Evolutionary conservation across 1,140 invertebrate genomes (phyloP), one percentile per base, ranked within the genome.

Genomic region (Drosophila baimaii): DNA sequence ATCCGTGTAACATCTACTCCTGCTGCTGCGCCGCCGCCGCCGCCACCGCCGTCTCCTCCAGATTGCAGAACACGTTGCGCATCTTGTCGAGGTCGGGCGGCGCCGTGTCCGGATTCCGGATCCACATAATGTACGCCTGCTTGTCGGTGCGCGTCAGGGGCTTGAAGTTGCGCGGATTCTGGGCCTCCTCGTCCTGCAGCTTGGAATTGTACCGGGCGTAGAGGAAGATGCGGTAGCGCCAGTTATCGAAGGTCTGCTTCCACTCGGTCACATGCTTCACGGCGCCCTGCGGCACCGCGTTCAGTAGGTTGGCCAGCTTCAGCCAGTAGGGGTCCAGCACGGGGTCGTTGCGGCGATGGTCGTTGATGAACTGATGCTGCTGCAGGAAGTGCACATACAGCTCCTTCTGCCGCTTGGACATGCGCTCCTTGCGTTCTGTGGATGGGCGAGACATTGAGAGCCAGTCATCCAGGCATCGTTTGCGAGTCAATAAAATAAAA

Each of bases 171-270:
- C 88, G 90, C 21, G 90, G 85, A 79, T 91, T 90, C 35, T 91
- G 81, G 13, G 82, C 90, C 47, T 90, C 90, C 15, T 91, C 86
- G 44, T 91, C 90, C 44, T 88, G 79, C 58, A 91, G 58, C 68
- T 91, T 91, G 44, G 90, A 91, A 61, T 91, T 91, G 72, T 90
- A 91, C 46, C 90, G 85, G 19, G 90, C 90, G 58, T 91, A 91
- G 13, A 91, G 72, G 41, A 91, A 91, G 57, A 91, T 84, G 19
- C 90, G 90, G 68, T 91, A 91, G 7, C 90, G 90, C 90, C 90
- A 91, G 63, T 91, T 91, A 61, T 91, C 90, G 19, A 91, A 91
- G 21, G 90, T 91, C 51, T 91, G 90, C 52, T 91, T 91, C 90
- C 90, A 91, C 59, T 91, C 90, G 39, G 82, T 90, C 55, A 91